phyloP scores from a whole-genome alignment of 2,113 vertebrate genomes.

The Lipophrys pholis region DNA sequence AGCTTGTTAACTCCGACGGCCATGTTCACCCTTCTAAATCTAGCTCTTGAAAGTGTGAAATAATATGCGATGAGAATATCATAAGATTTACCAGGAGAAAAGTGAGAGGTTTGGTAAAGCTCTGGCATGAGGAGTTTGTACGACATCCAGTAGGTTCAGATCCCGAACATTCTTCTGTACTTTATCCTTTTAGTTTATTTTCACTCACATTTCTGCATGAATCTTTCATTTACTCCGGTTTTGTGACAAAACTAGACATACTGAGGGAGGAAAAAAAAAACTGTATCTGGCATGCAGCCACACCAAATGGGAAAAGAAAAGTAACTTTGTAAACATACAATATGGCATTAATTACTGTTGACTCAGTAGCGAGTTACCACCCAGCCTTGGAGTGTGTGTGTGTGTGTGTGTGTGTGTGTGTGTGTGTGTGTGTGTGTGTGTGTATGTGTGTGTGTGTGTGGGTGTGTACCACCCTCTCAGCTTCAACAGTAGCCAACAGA shows the following conservation, averaged over 20 bases:
- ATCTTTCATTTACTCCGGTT: conserved; percentile 24
- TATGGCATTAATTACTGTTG: conserved; percentile 77
- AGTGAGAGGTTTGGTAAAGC: no score
- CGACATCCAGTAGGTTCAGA: no score
- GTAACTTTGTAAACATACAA: conserved; percentile 57
- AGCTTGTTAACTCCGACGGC: not conserved
- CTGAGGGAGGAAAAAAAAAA: no score
- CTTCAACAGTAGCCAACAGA: conserved; percentile 76
- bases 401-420: conserved; percentile 41
- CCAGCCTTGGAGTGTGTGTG: conserved; percentile 43
- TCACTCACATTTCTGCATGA: conserved; percentile 15
- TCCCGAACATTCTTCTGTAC: not conserved
- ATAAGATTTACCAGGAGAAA: not conserved
- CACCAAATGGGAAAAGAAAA: conserved; percentile 20
- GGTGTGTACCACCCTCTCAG: conserved; percentile 71
- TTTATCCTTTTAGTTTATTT: conserved; percentile 21
- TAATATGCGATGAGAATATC: not conserved
- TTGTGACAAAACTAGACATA: not conserved
- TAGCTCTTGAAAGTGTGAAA: not conserved
- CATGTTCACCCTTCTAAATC: not conserved
- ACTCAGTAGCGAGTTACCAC: conserved; percentile 72
- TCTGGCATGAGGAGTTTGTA: no score
- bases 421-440: no score
- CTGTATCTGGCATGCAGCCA: conserved; percentile 16
- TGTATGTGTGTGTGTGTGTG: conserved; percentile 59